Percentiles rank a stretch among this genome's conserved stretches.
Evolutionary conservation across 64 coral and sea anemone genomes (phyloP).

Genomic region (Dendrophyllia cribrosa): DNA sequence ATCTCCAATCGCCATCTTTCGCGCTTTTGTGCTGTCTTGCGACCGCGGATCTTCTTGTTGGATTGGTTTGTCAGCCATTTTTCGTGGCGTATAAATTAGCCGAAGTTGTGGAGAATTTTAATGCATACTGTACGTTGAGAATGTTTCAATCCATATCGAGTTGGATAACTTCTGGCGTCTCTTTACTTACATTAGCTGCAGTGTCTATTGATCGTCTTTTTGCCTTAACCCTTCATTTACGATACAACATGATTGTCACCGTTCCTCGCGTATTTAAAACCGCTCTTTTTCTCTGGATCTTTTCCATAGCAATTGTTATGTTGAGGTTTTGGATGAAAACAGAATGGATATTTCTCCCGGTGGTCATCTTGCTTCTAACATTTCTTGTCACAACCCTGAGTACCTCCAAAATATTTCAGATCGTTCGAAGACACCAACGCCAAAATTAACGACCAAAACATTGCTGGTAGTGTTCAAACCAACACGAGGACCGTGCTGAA

Average conservation of each 20-base stretch:
- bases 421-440: conserved; percentile 4
- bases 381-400: neutral
- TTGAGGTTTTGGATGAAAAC: neutral
- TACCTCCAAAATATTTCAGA: conserved; percentile 26
- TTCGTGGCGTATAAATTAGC: conserved; percentile 46
- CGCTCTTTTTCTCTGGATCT: neutral
- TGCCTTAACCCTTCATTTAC: conserved; percentile 31
- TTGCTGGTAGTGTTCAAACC: neutral
- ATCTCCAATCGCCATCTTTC: conserved; percentile 38
- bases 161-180: conserved; percentile 24
- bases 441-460: neutral
- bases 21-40: conserved; percentile 13
- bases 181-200: conserved; percentile 9
- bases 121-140: conserved; percentile 2
- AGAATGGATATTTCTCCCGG: conserved; percentile 42
- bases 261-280: neutral
- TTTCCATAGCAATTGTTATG: neutral
- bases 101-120: neutral
- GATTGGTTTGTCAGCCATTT: conserved; percentile 27
- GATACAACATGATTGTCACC: conserved; percentile 23
- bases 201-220: conserved; percentile 35
- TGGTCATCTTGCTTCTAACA: neutral
- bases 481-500: neutral
- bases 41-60: conserved; percentile 31
- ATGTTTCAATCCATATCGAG: conserved; percentile 24